Conservation (phyloP, 2,888 invertebrate genomes). For the Gryllus longicercus region DNA sequence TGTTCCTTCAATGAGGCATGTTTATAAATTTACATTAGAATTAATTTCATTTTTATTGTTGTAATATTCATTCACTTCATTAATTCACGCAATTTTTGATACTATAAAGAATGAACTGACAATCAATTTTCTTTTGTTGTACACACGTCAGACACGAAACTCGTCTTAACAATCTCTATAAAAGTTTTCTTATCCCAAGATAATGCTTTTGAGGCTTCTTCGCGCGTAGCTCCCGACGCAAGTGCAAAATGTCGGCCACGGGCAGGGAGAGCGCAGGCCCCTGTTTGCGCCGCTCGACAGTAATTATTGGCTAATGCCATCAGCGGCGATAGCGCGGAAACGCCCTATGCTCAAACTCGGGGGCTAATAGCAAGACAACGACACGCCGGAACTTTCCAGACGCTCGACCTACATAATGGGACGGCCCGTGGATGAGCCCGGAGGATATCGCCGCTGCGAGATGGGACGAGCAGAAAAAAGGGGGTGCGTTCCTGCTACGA, state of each 20-base stretch:
- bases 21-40: too few relatives aligned
- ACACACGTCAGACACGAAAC: too few relatives aligned
- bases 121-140: too few relatives aligned
- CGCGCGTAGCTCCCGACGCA: background rate
- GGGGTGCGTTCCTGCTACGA: background rate
- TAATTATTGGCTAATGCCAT: conserved; percentile 17
- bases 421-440: background rate
- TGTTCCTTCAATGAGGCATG: too few relatives aligned
- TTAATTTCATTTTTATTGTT: too few relatives aligned
- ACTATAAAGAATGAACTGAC: too few relatives aligned
- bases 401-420: conserved; percentile 17
- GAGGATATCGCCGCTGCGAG: background rate
- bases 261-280: background rate
- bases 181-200: too few relatives aligned
- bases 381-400: conserved; percentile 1
- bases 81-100: too few relatives aligned
- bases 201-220: too few relatives aligned
- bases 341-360: conserved; percentile 17
- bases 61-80: too few relatives aligned
- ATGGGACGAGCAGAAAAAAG: background rate
- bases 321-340: conserved; percentile 17
- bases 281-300: background rate
- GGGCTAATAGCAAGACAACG: conserved; percentile 11
- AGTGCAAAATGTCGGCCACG: background rate
- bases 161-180: too few relatives aligned